Conservation (phyloP, 2,113 vertebrate species). For the Rhabdornis inornatus region DNA sequence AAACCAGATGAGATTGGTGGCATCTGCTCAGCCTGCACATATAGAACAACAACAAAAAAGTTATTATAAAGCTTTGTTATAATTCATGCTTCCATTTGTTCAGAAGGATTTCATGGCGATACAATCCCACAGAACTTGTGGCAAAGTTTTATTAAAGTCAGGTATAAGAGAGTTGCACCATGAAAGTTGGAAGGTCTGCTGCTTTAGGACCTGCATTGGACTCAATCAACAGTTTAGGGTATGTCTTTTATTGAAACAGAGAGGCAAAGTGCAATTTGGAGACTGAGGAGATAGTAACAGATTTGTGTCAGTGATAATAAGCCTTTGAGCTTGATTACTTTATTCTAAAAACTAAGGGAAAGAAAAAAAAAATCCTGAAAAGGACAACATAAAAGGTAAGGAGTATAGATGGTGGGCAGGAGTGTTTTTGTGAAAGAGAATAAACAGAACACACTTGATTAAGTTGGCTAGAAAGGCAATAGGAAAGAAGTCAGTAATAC, state of each 20-base stretch:
- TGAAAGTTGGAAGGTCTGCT: neutral
- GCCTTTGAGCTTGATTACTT: neutral
- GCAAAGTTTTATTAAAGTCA: neutral
- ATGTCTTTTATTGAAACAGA: neutral
- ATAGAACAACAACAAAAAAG: neutral
- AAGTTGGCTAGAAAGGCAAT: neutral
- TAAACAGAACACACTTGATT: neutral
- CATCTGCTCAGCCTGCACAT: neutral
- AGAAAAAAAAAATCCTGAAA: neutral
- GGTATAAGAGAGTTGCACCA: neutral
- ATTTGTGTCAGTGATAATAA: neutral
- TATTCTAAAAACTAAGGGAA: neutral
- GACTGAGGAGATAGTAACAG: neutral
- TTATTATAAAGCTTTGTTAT: rapidly evolving
- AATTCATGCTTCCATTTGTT: neutral
- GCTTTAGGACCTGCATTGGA: neutral
- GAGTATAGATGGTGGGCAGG: neutral
- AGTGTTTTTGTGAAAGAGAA: neutral
- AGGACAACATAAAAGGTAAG: neutral
- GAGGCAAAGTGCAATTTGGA: neutral
- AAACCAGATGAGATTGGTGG: neutral
- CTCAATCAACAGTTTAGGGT: neutral
- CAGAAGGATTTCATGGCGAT: rapidly evolving
- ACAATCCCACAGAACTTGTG: neutral
- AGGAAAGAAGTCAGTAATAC: neutral